Evolutionary conservation across 2,113 vertebrate species (phyloP).

Genomic region (Psittacara wagleri): DNA sequence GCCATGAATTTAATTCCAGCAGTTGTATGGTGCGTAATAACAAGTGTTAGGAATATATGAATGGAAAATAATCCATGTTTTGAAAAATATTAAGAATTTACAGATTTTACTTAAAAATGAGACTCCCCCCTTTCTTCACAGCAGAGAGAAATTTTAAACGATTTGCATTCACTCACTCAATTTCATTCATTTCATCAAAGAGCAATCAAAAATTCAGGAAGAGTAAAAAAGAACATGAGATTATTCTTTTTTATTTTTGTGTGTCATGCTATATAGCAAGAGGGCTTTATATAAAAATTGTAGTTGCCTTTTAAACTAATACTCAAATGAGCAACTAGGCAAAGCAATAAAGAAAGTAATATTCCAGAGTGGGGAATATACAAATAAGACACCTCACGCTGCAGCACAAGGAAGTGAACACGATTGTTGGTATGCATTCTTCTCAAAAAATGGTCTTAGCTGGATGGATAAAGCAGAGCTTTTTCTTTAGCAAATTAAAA

Average conservation of each 20-base stretch:
- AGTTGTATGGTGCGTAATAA: not conserved
- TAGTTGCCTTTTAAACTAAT: not conserved
- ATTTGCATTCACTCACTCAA: not conserved
- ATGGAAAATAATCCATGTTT: not conserved
- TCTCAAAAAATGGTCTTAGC: not conserved
- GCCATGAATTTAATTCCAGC: not conserved
- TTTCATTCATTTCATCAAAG: not conserved
- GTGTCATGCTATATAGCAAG: not conserved
- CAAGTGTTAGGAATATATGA: not conserved
- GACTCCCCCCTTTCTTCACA: not conserved
- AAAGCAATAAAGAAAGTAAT: not conserved
- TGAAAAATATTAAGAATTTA: not conserved
- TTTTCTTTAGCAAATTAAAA: not conserved
- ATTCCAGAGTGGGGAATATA: not conserved
- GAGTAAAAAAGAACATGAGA: not conserved
- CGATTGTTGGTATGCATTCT: not conserved
- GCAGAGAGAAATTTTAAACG: not conserved
- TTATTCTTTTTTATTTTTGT: not conserved
- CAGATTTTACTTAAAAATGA: not conserved
- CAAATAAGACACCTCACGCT: not conserved
- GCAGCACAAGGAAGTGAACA: not conserved
- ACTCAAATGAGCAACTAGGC: not conserved
- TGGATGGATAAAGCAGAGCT: not conserved
- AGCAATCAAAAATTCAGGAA: not conserved
- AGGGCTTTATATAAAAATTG: not conserved